These are phyloP conservation scores for Nannoperca australis DNA, from an alignment of 2,797 vertebrate species.

Conservation along the genomic window DNA sequence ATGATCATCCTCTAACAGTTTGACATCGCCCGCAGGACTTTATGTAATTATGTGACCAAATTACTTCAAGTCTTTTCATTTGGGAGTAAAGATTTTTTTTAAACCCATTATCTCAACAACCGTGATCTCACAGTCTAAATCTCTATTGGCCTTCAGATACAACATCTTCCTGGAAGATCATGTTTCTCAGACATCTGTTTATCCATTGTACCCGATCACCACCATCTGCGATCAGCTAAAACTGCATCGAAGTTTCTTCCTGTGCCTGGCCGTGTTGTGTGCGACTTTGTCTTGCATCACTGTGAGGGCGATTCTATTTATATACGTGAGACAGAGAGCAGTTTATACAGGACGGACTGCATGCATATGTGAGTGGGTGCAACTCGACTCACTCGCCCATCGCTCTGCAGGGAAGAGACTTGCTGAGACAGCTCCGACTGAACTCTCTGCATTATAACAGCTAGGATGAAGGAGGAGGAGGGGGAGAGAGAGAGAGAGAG, in stretches of 20 bases:
- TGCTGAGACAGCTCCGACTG: constrained; percentile 95
- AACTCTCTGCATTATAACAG: constrained; percentile 92
- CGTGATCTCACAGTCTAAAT: neutral
- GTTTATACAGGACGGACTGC: constrained; percentile 26
- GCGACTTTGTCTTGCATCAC: constrained; percentile 12
- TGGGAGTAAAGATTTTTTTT: neutral
- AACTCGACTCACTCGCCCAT: constrained; percentile 90
- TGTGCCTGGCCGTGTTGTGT: neutral
- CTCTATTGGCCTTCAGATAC: neutral
- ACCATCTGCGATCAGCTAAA: neutral
- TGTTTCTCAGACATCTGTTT: neutral
- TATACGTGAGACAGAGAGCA: constrained; percentile 18
- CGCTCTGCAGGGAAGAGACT: constrained; percentile 93
- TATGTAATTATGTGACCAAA: neutral
- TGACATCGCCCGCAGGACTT: neutral
- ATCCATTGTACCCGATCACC: neutral
- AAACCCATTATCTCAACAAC: neutral
- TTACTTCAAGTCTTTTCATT: no score
- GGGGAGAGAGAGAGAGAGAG: constrained; percentile 36
- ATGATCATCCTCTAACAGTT: constrained; percentile 2
- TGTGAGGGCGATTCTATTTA: constrained; percentile 42
- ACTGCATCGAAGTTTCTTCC: neutral
- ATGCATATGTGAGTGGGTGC: constrained; percentile 51
- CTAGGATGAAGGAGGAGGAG: constrained; percentile 70
- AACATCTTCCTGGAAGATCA: neutral